Evolutionary conservation across 2,888 invertebrate species (phyloP), one percentile per base, ranked within the genome.

Genomic region (Pantelozetes paolii): DNA sequence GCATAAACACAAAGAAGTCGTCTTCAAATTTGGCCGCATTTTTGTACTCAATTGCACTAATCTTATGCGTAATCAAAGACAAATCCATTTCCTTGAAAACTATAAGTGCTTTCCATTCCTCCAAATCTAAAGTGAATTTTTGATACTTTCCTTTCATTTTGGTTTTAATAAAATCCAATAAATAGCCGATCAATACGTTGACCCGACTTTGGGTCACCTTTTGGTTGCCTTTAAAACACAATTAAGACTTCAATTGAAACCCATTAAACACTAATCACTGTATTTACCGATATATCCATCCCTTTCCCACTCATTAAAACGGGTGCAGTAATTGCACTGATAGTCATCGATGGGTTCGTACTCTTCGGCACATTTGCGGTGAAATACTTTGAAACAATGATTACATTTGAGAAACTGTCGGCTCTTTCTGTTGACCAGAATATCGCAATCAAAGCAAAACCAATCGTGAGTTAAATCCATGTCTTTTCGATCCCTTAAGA

Each of bases 381-480:
- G 67, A 11, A 23, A 40, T 1, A 67, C 67, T 18, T 40, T 36
- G 20, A 3, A 36, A 20, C 67, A 67, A 3, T 40, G 6, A 13
- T 40, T 15, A 15, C 67, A 67, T 67, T 67, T 23, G 11, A 36
- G 20, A 20, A 40, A 67, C n/a, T 40, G 67, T 40, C 13, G 23
- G 13, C n/a, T 23, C 11, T n/a, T 67, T 20, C 40, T 67, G 40
- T 23, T 23, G 42, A 67, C 42, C 67, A 67, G 18, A n/a, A 23
- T 40, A 42, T 67, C 40, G 42, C 67, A 67, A 2, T 67, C 67
- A 40, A 67, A 67, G 40, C 67, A 67, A 67, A 67, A 67, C 67
- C 67, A 67, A 23, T 67, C 67, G 40, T 67, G 67, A 20, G n/a
- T 67, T 11, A 6, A 13, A 8, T 67, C 32, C 42, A 59, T 18